Conservation (phyloP, 2,888 invertebrate species). For the Corythucha ciliata region DNA sequence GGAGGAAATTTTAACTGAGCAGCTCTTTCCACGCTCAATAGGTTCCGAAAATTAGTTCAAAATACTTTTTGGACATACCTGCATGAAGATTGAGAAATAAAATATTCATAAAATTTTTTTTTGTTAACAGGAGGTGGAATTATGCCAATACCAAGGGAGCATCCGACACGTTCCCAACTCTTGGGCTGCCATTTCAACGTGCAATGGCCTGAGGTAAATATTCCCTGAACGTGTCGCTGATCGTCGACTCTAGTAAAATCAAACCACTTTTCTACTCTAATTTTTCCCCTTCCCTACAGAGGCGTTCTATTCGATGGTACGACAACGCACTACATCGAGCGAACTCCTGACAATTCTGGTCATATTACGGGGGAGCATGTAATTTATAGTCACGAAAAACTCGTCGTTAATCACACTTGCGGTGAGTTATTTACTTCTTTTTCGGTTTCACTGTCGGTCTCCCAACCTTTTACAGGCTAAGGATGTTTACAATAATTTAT, state of each 20-base stretch:
- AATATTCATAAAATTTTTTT: too few relatives aligned
- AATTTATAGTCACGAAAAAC: slow-evolving; percentile 57
- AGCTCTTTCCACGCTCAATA: too few relatives aligned
- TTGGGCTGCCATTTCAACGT: slow-evolving; percentile 78
- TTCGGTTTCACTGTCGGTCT: neutral
- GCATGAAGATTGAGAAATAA: too few relatives aligned
- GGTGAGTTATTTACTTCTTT: slow-evolving; percentile 43
- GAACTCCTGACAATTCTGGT: slow-evolving; percentile 35
- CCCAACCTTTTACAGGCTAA: too few relatives aligned
- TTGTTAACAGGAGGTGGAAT: slow-evolving; percentile 57
- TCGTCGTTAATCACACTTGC: slow-evolving; percentile 48
- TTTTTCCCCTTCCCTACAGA: slow-evolving; percentile 37
- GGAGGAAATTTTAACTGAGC: too few relatives aligned
- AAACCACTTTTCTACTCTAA: too few relatives aligned
- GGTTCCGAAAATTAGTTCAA: too few relatives aligned
- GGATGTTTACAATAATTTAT: too few relatives aligned
- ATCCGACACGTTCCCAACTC: slow-evolving; percentile 60
- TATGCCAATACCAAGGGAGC: slow-evolving; percentile 70
- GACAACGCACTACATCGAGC: slow-evolving; percentile 63
- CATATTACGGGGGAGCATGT: slow-evolving; percentile 37
- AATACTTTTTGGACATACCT: too few relatives aligned
- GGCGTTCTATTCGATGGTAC: slow-evolving; percentile 73
- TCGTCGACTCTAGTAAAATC: too few relatives aligned
- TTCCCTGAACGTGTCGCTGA: too few relatives aligned
- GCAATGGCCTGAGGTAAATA: slow-evolving; percentile 49